Evolutionary conservation across 1,140 invertebrate species (phyloP), one percentile per base, ranked within the genome.

Genomic region (Diachasmimorpha longicaudata): DNA sequence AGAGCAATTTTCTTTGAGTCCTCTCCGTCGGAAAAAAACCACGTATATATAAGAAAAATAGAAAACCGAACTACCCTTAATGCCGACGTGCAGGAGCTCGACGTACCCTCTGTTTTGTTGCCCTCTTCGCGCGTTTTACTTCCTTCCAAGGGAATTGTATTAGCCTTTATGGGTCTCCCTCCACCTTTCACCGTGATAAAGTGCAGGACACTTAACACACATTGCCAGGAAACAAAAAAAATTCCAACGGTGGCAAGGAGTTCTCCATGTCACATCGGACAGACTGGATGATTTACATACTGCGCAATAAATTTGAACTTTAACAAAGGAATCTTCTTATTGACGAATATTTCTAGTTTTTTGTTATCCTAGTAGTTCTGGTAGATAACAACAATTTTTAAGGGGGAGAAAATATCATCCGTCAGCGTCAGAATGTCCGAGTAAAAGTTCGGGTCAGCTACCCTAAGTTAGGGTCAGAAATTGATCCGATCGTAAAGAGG

Each of bases 1-100:
- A 82, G 85, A 87, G 85, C 86, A 88, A 88, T 88, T 88, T 84
- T 82, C 85, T 86, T 87, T 86, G 86, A 88, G 86, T 81, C 84
- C 85, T 85, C 83, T 85, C 86, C 83, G 75, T 81, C 84, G 81
- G 85, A 86, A 87, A 87, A 86, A 84, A n/a, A n/a, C n/a, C n/a
- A 78, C 86, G 31, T 86, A 86, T 31, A 66, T 31, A 66, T 31
- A 25, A 66, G 13, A 63, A 63, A 63, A 63, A 58, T 3, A 9
- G 19, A 63, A 63, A 25, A 63, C 19, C 8, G 48, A 4, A 19
- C 48, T 2, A 55, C 48, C 48, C 48, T 55, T 55, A 14, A 55
- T 21, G 48, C 48, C 8, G 48, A 55, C 9, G 19, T 55, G 48
- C 48, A 14, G 19, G 48, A 55, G n/a, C n/a, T 9, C 9, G 19